Evolutionary conservation across 2,797 vertebrate species (phyloP), one percentile per base, ranked within the genome.

Genomic region (Cephalopachus bancanus): DNA sequence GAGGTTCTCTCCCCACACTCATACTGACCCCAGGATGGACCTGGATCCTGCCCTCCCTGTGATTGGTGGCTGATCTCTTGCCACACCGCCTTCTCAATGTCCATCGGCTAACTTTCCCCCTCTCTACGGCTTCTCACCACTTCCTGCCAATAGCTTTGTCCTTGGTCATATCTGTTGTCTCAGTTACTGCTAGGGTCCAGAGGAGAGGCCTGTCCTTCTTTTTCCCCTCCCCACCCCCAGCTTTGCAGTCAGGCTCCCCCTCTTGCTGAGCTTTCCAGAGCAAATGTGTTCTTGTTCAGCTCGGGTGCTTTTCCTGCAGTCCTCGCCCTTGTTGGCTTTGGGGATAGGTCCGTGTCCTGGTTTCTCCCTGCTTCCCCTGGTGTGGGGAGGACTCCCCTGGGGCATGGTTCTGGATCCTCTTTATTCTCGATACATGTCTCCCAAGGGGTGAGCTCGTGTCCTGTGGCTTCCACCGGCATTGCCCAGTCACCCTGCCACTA

Each of bases 401-500:
- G 79, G 60, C 55, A 49, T 0, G 5, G 26, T 1, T 55, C 80
- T n/a, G 20, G 83, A 49, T 12, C 28, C 9, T 67, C 16, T 19
- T 62, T 44, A 3, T 69, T 16, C 19, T 79, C 74, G 60, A 9
- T 51, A 15, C 14, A 0, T 49, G n/a, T 89, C 22, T 67, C 26
- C 76, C 71, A 37, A 37, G 37, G 10, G 62, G 62, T 57, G 76
- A 78, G 17, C 57, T 62, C n/a, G 5, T 26, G 24, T 81, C 55
- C 81, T 10, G 3, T 11, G 30, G 67, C 71, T 89, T 62, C 37
- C 28, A 5, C 59, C 28, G 57, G 57, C 17, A 1, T 17, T 57
- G 1, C 28, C 14, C 26, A 0, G 0, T 16, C 24, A 69, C 19
- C 10, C 3, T 15, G 17, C 59, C 30, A 20, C n/a, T 17, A 5